Conservation (phyloP, 2,888 invertebrate species). For the Mamestra brassicae region DNA sequence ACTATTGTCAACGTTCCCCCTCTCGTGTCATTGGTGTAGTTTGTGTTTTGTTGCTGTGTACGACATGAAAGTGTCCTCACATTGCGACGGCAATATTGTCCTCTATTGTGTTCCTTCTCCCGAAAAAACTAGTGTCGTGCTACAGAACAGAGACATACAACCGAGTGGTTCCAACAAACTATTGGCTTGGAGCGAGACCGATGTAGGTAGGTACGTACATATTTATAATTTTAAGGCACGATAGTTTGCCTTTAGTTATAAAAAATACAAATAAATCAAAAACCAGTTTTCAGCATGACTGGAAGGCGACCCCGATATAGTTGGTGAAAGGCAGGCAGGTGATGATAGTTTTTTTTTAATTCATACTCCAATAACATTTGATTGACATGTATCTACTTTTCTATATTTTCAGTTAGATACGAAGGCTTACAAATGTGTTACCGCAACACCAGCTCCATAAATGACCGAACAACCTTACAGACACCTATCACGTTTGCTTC, state of each 20-base stretch:
- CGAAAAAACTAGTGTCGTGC: constrained; percentile 1
- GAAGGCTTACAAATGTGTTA: neutral
- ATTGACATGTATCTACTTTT: neutral
- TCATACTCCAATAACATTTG: too few relatives aligned
- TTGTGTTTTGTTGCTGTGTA: constrained; percentile 4
- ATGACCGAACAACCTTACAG: neutral
- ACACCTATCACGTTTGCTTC: neutral
- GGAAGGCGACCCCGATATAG: too few relatives aligned
- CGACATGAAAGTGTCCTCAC: constrained; percentile 18
- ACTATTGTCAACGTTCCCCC: neutral
- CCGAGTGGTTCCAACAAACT: too few relatives aligned
- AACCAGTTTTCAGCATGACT: too few relatives aligned
- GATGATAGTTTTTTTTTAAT: too few relatives aligned
- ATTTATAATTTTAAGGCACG: too few relatives aligned
- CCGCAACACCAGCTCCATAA: neutral
- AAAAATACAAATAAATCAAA: too few relatives aligned
- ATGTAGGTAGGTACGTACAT: too few relatives aligned
- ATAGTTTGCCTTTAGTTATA: too few relatives aligned
- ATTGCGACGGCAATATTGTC: constrained; percentile 32
- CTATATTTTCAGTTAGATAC: neutral
- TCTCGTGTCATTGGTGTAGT: neutral
- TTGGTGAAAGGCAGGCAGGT: too few relatives aligned
- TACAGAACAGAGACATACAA: neutral
- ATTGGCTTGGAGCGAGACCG: neutral
- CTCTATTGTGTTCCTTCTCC: neutral